Evolutionary conservation across 2,113 vertebrate species (phyloP).

Genomic region (Nerophis lumbriciformis): DNA sequence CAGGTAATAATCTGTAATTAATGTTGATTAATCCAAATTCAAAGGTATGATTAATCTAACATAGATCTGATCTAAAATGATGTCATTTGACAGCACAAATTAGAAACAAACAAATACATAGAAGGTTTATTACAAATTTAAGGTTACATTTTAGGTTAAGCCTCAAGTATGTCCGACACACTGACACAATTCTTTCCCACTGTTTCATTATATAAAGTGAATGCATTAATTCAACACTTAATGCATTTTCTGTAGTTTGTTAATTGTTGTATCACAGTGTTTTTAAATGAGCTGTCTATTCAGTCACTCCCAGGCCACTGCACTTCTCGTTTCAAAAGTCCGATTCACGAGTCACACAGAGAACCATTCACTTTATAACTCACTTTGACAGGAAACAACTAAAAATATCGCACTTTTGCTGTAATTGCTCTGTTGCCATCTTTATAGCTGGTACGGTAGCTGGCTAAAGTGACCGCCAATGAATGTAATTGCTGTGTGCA

Average conservation of each 20-base stretch:
- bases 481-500: constrained; percentile 72
- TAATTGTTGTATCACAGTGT: constrained; percentile 24
- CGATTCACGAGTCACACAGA: constrained; percentile 53
- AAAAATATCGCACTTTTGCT: constrained; percentile 74
- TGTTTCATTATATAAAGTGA: not conserved
- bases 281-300: constrained; percentile 25
- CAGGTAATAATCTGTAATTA: too few species aligned
- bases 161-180: too few species aligned
- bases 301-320: constrained; percentile 29
- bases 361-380: constrained; percentile 62
- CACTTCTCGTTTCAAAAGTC: constrained; percentile 44
- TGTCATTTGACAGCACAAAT: too few species aligned
- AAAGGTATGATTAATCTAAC: too few species aligned
- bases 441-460: constrained; percentile 69
- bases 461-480: constrained; percentile 65
- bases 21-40: too few species aligned
- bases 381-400: constrained; percentile 69
- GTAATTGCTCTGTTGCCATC: constrained; percentile 69
- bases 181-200: not conserved
- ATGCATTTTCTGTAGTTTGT: constrained; percentile 13
- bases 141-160: not conserved
- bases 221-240: constrained; percentile 22
- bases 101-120: too few species aligned
- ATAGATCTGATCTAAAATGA: too few species aligned
- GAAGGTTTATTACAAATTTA: not conserved